Evolutionary conservation across 2,888 invertebrate genomes (phyloP).

Genomic region (Amblyteles armatorius): DNA sequence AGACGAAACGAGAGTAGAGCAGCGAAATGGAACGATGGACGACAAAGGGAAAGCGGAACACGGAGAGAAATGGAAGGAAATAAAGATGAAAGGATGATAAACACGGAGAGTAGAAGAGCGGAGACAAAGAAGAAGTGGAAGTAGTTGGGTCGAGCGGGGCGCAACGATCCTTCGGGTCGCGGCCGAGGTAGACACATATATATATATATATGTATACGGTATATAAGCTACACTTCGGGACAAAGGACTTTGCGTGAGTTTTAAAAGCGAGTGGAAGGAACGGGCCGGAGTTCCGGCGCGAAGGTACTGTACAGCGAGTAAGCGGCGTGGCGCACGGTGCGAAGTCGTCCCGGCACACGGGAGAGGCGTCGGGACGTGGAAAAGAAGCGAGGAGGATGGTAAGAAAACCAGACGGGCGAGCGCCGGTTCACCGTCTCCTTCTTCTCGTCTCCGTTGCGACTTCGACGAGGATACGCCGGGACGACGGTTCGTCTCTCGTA

Average conservation of each 20-base stretch:
- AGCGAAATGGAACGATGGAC: slow-evolving; percentile 34
- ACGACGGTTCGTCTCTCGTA: slow-evolving; percentile 51
- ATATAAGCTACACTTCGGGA: slow-evolving; percentile 42
- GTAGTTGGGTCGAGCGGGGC: slow-evolving; percentile 48
- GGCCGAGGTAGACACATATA: slow-evolving; percentile 24
- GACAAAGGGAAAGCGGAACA: slow-evolving; percentile 38
- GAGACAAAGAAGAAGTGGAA: slow-evolving; percentile 35
- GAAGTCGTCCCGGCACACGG: slow-evolving; percentile 36
- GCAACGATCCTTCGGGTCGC: slow-evolving; percentile 63
- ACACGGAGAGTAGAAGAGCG: slow-evolving; percentile 17
- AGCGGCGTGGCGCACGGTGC: slow-evolving; percentile 46
- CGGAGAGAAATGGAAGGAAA: slow-evolving; percentile 7
- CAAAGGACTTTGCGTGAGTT: slow-evolving; percentile 67
- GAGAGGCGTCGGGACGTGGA: slow-evolving; percentile 38
- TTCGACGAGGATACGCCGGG: background rate
- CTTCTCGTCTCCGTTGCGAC: slow-evolving; percentile 28
- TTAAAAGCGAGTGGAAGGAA: slow-evolving; percentile 64
- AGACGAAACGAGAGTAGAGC: slow-evolving; percentile 36
- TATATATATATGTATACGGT: background rate
- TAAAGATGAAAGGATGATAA: slow-evolving; percentile 23
- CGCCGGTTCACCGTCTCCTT: slow-evolving; percentile 39
- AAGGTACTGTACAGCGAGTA: slow-evolving; percentile 18
- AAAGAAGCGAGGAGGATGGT: slow-evolving; percentile 24
- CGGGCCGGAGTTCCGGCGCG: slow-evolving; percentile 51
- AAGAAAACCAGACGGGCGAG: slow-evolving; percentile 49